Base-by-base conservation (phyloP, 2,797 vertebrate genomes). In the Gymnoscopelus braueri region DNA sequence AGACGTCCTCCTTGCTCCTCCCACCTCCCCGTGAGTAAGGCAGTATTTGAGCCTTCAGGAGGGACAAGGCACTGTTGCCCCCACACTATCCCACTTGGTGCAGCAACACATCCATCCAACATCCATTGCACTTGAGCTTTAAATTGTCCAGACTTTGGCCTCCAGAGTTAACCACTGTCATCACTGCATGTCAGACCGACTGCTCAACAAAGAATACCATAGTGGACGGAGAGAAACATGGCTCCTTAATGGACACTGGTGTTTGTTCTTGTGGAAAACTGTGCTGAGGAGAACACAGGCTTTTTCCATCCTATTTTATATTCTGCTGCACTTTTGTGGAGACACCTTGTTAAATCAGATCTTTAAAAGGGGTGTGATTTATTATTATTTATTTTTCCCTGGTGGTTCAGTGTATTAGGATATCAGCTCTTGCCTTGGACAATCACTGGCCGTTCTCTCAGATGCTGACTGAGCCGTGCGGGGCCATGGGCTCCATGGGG, bases 1-100 rank as follows among this genome's bases (percentile, higher is more conserved):
- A 80, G 87, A 85, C 71, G 84, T 82, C 75, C 89, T 92, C 85
- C 91, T 96, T 78, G 88, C 97, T 96, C 96, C 96, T 94, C 94
- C 92, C 92, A 88, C 84, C 75, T 77, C 77, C 81, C 80, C 85
- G 73, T 73, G 89, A 92, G 82, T 91, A 85, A 84, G 77, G 85
- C 91, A 91, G 92, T 96, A 96, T 96, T 96, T 95, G 94, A 96
- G 95, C 89, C 91, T 94, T 92, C 92, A 89, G 88, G 91, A 93
- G 86, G 90, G 92, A 94, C 92, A 84, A 89, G 92, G 91, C 84
- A 86, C 84, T 85, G 85, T 90, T 90, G 81, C 88, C 83, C 84
- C 74, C 81, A 82, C 65, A 86, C 75, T 71, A 76, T 86, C 68
- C 63, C 71, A 62, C 50, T 32, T n/a, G 52, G 26, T 35, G 63